Evolutionary conservation across 2,113 vertebrate genomes (phyloP).

Genomic region (Callithrix jacchus): DNA sequence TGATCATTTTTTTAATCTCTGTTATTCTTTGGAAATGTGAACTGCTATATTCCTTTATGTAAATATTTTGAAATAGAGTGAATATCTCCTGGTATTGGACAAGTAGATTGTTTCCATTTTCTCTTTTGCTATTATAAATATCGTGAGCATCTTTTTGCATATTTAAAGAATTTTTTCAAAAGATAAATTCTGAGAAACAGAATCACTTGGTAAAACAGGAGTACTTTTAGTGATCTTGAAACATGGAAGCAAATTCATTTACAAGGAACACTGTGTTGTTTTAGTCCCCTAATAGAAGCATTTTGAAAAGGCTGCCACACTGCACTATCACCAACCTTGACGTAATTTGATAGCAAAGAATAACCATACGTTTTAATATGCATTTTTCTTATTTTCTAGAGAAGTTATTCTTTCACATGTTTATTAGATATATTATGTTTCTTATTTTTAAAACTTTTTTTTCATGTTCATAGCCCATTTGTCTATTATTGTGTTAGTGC

Average conservation of each 20-base stretch:
- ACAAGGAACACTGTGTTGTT: slow-evolving; percentile 47
- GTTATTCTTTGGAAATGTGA: background rate
- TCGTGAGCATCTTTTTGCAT: background rate
- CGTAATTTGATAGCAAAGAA: slow-evolving; percentile 42
- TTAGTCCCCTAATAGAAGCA: slow-evolving; percentile 50
- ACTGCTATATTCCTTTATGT: background rate
- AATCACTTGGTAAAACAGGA: slow-evolving; percentile 58
- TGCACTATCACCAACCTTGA: slow-evolving; percentile 28
- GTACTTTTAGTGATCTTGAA: slow-evolving; percentile 62
- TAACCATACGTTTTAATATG: background rate
- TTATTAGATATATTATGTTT: slow-evolving; percentile 9
- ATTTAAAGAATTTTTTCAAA: slow-evolving; percentile 18
- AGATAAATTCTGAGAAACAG: slow-evolving; percentile 49
- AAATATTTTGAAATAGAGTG: background rate
- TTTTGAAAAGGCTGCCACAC: slow-evolving; percentile 18
- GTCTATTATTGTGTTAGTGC: background rate
- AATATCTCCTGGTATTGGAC: background rate
- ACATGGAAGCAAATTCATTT: slow-evolving; percentile 54
- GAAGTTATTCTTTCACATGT: background rate
- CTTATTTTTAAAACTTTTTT: background rate
- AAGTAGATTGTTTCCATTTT: background rate
- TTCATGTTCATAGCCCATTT: slow-evolving; percentile 12
- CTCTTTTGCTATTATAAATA: background rate
- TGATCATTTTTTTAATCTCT: background rate
- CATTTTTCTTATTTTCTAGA: slow-evolving; percentile 33